A percentile compares a stretch with the other conserved stretches of the same genome.
Evolutionary conservation across 1,140 invertebrate genomes (phyloP).

Genomic region (Harpegnathos saltator): DNA sequence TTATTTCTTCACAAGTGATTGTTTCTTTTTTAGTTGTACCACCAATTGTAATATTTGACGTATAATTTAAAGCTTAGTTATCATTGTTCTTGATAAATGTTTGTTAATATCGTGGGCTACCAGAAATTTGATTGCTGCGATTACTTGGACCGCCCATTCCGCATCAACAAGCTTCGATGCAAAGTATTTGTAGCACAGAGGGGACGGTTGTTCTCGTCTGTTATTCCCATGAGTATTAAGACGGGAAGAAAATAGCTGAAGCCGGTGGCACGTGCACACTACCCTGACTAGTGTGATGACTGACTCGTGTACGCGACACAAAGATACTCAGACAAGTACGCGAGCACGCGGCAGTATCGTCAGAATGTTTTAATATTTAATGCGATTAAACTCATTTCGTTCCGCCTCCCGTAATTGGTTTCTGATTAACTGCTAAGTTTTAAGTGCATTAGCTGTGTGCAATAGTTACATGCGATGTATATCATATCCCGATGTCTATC

Average conservation of each 20-base stretch:
- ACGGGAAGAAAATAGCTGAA: conserved; percentile 43
- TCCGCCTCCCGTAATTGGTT: conserved; percentile 82
- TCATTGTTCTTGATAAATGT: too few relatives aligned
- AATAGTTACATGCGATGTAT: conserved; percentile 60
- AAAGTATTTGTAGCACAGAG: not conserved
- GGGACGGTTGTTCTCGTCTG: conserved; percentile 26
- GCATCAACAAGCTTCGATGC: conserved; percentile 8
- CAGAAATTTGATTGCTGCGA: not conserved
- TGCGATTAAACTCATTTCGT: conserved; percentile 84
- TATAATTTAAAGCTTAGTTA: too few relatives aligned
- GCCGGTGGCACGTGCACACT: conserved; percentile 57
- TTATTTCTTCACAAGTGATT: too few relatives aligned
- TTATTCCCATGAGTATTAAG: conserved; percentile 65
- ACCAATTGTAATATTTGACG: too few relatives aligned
- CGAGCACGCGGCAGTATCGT: conserved; percentile 71
- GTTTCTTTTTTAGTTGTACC: too few relatives aligned
- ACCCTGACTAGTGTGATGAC: conserved; percentile 51
- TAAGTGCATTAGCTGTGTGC: conserved; percentile 78
- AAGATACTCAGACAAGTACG: conserved; percentile 21
- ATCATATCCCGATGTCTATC: conserved; percentile 27
- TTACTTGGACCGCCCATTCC: not conserved
- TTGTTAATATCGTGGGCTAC: too few relatives aligned
- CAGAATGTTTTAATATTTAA: conserved; percentile 84
- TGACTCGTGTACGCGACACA: conserved; percentile 25
- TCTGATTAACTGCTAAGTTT: conserved; percentile 84